Percentiles rank a stretch among this genome's conserved stretches.
Evolutionary conservation across 1,140 invertebrate genomes (phyloP).

Genomic region (Bombus soroeensis): DNA sequence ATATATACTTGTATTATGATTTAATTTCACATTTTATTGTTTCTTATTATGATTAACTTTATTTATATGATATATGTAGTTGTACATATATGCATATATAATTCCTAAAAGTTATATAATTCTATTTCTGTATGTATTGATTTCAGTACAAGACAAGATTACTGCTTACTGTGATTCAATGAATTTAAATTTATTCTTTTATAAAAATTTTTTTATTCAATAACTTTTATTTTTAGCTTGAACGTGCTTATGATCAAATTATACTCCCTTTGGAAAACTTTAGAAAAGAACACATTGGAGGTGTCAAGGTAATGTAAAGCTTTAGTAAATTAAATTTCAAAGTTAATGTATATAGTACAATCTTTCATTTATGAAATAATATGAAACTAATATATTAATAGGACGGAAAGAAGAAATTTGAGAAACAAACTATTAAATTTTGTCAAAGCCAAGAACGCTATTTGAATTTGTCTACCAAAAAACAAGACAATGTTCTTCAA

Average conservation of each 20-base stretch:
- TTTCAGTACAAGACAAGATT: not conserved
- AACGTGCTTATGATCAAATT: slow-evolving; percentile 94
- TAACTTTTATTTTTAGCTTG: slow-evolving; percentile 87
- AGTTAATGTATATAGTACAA: not conserved
- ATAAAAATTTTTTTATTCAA: slow-evolving; percentile 36
- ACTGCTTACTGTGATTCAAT: slow-evolving; percentile 8
- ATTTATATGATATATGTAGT: too few relatives aligned
- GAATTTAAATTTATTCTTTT: slow-evolving; percentile 11
- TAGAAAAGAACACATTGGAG: slow-evolving; percentile 96
- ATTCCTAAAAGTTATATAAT: not conserved
- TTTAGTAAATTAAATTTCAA: not conserved
- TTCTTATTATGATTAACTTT: not conserved
- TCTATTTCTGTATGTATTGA: not conserved
- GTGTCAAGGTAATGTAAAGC: slow-evolving; percentile 89
- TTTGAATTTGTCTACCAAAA: slow-evolving; percentile 96
- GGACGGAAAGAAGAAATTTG: slow-evolving; percentile 98
- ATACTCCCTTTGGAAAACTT: slow-evolving; percentile 96
- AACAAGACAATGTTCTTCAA: slow-evolving; percentile 94
- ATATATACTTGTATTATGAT: too few relatives aligned
- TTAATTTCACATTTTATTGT: not conserved
- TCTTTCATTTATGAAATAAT: not conserved
- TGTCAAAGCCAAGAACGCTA: slow-evolving; percentile 97
- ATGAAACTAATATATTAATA: slow-evolving; percentile 71
- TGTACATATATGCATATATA: slow-evolving; percentile 8
- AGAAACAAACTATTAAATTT: slow-evolving; percentile 98